Percentiles rank a stretch among this genome's conserved stretches.
These are phyloP conservation scores for Oxytorus armatus DNA, from an alignment of 2,888 invertebrate species.

Conservation along the genomic window DNA sequence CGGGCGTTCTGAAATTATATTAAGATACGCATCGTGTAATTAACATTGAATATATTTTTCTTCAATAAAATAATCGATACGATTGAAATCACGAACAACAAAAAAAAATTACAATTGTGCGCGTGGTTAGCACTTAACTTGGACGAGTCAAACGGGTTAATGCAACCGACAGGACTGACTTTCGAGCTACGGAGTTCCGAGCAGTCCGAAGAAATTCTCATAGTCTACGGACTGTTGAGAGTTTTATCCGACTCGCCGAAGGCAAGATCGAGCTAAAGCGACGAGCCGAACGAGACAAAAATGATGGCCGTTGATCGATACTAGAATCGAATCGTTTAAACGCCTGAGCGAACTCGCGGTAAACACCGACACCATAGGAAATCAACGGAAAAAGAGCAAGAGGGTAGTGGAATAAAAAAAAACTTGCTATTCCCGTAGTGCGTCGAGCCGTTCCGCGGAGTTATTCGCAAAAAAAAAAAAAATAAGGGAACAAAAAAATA, in stretches of 20 bases:
- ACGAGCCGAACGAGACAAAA: conserved; percentile 52
- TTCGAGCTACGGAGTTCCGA: conserved; percentile 35
- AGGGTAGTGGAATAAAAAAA: conserved; percentile 33
- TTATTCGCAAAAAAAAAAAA: conserved; percentile 7
- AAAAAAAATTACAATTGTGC: too few species aligned
- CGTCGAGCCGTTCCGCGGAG: conserved; percentile 21
- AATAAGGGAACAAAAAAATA: conserved; percentile 15
- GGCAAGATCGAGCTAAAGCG: conserved; percentile 43
- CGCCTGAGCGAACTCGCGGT: conserved; percentile 39
- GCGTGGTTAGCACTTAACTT: too few species aligned
- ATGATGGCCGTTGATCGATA: conserved; percentile 64
- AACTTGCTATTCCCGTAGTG: conserved; percentile 4
- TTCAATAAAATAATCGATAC: too few species aligned
- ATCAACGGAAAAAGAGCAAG: conserved; percentile 22
- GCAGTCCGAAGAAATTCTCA: conserved; percentile 52
- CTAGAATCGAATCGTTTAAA: conserved; percentile 63
- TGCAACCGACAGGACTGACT: background rate
- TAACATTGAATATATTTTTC: too few species aligned
- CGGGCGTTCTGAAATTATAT: too few species aligned
- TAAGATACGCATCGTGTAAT: too few species aligned
- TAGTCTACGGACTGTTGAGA: conserved; percentile 34
- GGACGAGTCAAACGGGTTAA: conserved; percentile 32
- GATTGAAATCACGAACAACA: too few species aligned
- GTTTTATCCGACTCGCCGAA: conserved; percentile 24
- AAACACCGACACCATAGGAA: conserved; percentile 20